phyloP scores from a whole-genome alignment of 2,888 invertebrate genomes.

The Harpalus rufipes region DNA sequence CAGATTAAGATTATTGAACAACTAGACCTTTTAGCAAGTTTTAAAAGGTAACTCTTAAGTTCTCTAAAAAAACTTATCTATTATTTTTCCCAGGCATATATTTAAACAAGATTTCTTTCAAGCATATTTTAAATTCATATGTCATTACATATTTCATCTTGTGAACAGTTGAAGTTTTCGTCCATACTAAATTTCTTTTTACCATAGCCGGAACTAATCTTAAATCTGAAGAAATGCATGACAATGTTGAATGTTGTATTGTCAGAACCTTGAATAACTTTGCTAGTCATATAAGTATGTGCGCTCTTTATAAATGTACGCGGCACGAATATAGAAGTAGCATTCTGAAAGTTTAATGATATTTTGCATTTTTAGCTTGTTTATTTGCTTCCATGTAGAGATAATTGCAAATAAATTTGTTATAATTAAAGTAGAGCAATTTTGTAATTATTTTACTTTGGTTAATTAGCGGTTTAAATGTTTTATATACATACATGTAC shows the following conservation, averaged over 20 bases:
- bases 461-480: background rate
- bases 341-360: background rate
- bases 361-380: background rate
- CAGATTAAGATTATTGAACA: background rate
- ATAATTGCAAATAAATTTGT: conserved; percentile 25
- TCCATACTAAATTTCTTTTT: background rate
- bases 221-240: background rate
- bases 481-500: background rate
- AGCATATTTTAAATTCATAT: too few species aligned
- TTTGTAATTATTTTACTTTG: conserved; percentile 9
- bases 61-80: background rate
- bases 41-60: background rate
- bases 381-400: conserved; percentile 6
- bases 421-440: conserved; percentile 11
- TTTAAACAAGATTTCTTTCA: background rate
- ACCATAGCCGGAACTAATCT: background rate
- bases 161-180: background rate
- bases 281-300: background rate
- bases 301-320: background rate
- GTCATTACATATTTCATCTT: too few species aligned
- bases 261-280: background rate
- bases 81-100: background rate
- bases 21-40: background rate
- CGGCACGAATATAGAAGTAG: background rate
- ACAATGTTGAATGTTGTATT: background rate